These are phyloP conservation scores for Sarcophilus harrisii DNA, from an alignment of 2,797 vertebrate genomes.

Conservation along the genomic window DNA sequence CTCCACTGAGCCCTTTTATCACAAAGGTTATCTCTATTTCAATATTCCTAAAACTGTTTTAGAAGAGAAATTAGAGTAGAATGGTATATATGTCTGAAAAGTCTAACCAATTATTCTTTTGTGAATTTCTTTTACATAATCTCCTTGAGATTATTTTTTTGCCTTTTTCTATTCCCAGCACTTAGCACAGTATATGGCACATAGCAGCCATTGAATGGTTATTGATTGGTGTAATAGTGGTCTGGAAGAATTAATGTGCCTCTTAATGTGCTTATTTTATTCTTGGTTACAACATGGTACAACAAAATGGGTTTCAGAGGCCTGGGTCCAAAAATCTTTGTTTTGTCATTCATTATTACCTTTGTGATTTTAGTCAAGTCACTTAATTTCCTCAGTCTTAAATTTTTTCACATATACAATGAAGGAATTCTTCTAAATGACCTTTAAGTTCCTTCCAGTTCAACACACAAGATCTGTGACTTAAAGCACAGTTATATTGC, in stretches of 20 bases:
- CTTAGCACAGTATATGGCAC: not conserved
- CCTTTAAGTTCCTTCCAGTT: not conserved
- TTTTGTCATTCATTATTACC: not conserved
- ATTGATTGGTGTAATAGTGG: not conserved
- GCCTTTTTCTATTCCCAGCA: not conserved
- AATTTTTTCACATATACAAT: not conserved
- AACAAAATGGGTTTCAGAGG: not conserved
- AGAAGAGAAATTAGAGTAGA: slow-evolving; percentile 45
- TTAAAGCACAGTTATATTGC: not conserved
- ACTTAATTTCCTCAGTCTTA: not conserved
- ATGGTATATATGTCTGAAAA: not conserved
- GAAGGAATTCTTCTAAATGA: not conserved
- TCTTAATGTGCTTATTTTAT: not conserved
- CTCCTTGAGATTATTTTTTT: not conserved
- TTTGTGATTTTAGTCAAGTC: not conserved
- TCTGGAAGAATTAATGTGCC: not conserved
- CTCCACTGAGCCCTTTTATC: slow-evolving; percentile 57
- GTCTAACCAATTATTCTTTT: not conserved
- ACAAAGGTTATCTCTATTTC: slow-evolving; percentile 62
- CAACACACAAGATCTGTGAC: not conserved
- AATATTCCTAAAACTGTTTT: slow-evolving; percentile 60
- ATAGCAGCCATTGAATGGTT: not conserved
- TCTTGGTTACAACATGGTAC: not conserved
- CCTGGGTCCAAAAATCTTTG: not conserved
- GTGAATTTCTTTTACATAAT: not conserved